Evolutionary conservation across 2,113 vertebrate species (phyloP).

Genomic region (Coptodon bakossiorum): DNA sequence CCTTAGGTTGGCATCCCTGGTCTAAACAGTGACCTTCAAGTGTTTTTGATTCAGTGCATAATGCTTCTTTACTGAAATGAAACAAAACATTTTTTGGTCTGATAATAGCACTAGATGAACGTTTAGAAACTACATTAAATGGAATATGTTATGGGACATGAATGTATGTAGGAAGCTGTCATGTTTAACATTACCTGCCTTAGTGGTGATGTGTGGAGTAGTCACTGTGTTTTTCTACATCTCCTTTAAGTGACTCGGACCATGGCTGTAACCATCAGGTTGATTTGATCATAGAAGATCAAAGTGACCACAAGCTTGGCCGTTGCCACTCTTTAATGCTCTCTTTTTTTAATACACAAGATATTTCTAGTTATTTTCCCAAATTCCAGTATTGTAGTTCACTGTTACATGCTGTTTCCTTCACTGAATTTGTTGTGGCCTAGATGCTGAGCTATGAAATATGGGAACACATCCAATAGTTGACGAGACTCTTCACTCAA

Average conservation of each 20-base stretch:
- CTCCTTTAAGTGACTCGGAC: neutral
- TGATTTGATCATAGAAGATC: neutral
- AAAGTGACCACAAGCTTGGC: neutral
- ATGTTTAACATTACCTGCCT: neutral
- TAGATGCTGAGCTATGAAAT: accelerated
- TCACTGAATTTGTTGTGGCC: neutral
- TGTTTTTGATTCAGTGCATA: neutral
- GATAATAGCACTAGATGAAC: neutral
- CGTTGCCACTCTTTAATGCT: accelerated
- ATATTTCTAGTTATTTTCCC: neutral
- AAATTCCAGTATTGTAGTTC: accelerated
- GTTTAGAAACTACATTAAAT: neutral
- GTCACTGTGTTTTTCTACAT: neutral
- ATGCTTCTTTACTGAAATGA: neutral
- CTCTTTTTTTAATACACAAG: neutral
- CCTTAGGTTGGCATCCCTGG: neutral
- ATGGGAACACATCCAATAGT: accelerated
- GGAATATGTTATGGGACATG: accelerated
- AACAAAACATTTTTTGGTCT: neutral
- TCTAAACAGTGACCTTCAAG: neutral
- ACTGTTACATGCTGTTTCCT: neutral
- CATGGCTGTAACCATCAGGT: neutral
- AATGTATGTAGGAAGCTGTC: accelerated
- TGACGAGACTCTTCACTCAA: neutral
- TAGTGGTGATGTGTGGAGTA: neutral